phyloP scores from a whole-genome alignment of 2,888 invertebrate genomes.

The Xestia c-nigrum region DNA sequence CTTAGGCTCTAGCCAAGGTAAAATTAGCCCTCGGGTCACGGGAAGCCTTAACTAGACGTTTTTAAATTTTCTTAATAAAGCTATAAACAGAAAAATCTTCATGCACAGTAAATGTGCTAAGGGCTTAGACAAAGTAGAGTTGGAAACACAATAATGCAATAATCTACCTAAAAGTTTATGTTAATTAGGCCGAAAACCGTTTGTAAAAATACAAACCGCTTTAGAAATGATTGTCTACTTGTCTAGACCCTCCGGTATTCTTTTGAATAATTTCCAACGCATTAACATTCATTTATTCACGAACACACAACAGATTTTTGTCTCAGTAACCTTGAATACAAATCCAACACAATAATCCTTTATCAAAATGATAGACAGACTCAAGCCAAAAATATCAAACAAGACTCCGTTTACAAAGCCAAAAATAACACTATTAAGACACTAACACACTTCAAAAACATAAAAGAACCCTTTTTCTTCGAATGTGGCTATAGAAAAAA shows the following conservation, averaged over 20 bases:
- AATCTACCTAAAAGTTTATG: neutral
- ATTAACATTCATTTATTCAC: conserved; percentile 46
- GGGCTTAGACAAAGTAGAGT: neutral
- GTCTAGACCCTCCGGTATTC: neutral
- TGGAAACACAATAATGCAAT: neutral
- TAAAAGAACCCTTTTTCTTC: conserved; percentile 54
- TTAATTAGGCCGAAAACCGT: neutral
- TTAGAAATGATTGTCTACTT: neutral
- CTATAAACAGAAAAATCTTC: too few species aligned
- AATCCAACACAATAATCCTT: conserved; percentile 36
- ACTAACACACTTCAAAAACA: conserved; percentile 55
- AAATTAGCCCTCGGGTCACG: too few species aligned
- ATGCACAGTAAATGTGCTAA: too few species aligned
- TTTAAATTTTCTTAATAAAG: too few species aligned
- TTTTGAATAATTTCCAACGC: conserved; percentile 20
- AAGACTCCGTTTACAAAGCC: conserved; percentile 21
- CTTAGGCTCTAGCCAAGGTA: too few species aligned
- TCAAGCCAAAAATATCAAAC: conserved; percentile 29
- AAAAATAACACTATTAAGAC: conserved; percentile 54
- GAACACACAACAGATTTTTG: conserved; percentile 11
- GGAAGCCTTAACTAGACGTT: neutral
- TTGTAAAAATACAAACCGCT: neutral
- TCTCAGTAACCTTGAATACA: conserved; percentile 40
- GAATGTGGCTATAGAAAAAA: conserved; percentile 62
- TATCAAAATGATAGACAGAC: conserved; percentile 48